Base-by-base conservation (phyloP, 1,140 invertebrate species). In the Apis cerana region DNA sequence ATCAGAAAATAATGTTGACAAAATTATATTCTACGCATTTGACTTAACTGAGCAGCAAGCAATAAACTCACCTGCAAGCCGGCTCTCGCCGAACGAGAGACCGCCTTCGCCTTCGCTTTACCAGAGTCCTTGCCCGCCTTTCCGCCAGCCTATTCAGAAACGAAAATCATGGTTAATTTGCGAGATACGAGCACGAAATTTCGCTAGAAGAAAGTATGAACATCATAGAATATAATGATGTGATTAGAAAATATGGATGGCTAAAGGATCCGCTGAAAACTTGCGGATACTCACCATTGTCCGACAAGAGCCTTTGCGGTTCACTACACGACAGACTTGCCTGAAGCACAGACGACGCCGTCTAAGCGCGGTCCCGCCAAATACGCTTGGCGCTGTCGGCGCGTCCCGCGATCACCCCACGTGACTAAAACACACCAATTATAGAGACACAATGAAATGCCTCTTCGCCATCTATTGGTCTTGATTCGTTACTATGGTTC, bases 51-150 rank as follows among this genome's bases (percentile, higher is more conserved):
- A 43, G 48, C 17, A 70, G 56, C 50, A 65, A n/a, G 7, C 15
- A 74, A 52, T 62, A 82, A 75, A 85, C 95, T 96, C 96, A 99
- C 98, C 97, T 99, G 99, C 91, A 99, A 96, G 88, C 99, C 99
- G 91, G 99, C 99, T 91, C 99, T 96, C 78, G 99, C 98, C 75
- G 99, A 99, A 92, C 99, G 96, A 72, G 99, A 99, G 62, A 99
- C 98, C 88, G 99, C 99, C 96, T 99, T 99, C 70, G 98, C 98
- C 95, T 99, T 99, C n/a, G 98, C 97, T 96, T 99, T 99, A 91
- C 99, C 99, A 71, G 98, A 99, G 96, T 99, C 99, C 96, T 99
- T 99, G 92, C 99, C 99, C 95, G 99, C 99, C 97, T 99, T 99
- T 92, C 99, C 99, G 92, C 98, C 99, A 96, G 98, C 98, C 99